A percentile compares a stretch with the other conserved stretches of the same genome.
These are phyloP conservation scores for Torymus tubicola DNA, from an alignment of 2,888 invertebrate species.

Conservation along the genomic window DNA sequence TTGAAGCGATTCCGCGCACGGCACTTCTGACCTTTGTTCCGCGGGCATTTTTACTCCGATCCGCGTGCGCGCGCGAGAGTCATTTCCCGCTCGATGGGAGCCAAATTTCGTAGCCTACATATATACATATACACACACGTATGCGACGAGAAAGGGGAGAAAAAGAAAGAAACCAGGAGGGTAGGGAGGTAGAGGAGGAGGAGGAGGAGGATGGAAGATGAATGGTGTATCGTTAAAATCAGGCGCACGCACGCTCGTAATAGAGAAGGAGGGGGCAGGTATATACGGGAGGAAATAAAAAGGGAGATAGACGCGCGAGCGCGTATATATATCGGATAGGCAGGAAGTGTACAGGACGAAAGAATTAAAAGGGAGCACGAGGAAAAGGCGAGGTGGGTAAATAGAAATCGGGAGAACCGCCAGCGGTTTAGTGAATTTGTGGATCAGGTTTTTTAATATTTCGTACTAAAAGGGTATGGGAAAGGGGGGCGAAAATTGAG, in stretches of 20 bases:
- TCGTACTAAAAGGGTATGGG: too few relatives aligned
- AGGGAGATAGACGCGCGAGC: conserved; percentile 1
- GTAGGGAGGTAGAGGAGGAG: background rate
- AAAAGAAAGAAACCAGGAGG: background rate
- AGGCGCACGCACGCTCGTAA: conserved; percentile 28
- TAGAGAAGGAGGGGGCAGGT: background rate
- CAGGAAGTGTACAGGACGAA: too few relatives aligned
- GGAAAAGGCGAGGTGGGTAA: too few relatives aligned
- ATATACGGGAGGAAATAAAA: background rate
- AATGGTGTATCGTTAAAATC: conserved; percentile 43
- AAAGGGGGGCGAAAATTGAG: too few relatives aligned
- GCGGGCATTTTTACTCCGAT: background rate
- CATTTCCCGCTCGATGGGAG: conserved; percentile 9
- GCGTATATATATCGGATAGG: background rate
- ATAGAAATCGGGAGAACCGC: too few relatives aligned
- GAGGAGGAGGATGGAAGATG: conserved; percentile 15
- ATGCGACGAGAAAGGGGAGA: background rate
- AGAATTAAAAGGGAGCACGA: background rate
- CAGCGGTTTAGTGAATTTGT: too few relatives aligned
- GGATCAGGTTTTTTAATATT: too few relatives aligned
- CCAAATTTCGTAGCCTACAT: conserved; percentile 12
- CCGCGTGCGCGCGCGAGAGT: conserved; percentile 8
- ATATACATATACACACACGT: too few relatives aligned
- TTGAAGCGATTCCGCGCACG: background rate
- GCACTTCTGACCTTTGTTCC: conserved; percentile 24